Percentiles rank a stretch among this genome's conserved stretches.
These are phyloP conservation scores for Buteo buteo DNA, from an alignment of 2,113 vertebrate species.

Conservation along the genomic window DNA sequence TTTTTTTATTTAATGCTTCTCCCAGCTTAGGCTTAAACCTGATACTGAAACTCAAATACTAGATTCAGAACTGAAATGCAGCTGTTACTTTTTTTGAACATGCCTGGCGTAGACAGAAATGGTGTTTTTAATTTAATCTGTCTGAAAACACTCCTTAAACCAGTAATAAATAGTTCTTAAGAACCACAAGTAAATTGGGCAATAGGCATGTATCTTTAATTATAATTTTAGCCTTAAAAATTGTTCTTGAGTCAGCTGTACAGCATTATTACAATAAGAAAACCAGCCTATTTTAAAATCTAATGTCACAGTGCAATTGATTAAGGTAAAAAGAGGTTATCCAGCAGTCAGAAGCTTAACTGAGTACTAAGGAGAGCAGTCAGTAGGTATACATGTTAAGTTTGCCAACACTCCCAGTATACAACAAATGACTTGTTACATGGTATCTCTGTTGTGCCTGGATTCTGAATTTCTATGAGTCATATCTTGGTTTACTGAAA, in stretches of 20 bases:
- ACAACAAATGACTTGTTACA: constrained; percentile 24
- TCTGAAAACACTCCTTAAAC: constrained; percentile 5
- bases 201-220: neutral
- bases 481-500: constrained; percentile 41
- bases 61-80: neutral
- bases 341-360: neutral
- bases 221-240: neutral
- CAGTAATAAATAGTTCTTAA: neutral
- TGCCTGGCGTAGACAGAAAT: neutral
- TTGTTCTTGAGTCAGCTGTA: neutral
- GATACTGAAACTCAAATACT: neutral
- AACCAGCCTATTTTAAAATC: neutral
- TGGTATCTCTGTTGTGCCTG: constrained; percentile 35
- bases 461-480: constrained; percentile 18
- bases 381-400: neutral
- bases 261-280: neutral
- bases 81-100: neutral
- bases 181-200: neutral
- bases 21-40: neutral
- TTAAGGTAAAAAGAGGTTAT: neutral
- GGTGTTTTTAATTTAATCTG: neutral
- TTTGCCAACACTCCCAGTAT: constrained; percentile 18
- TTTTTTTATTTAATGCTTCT: neutral
- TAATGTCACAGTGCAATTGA: neutral
- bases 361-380: neutral